Conservation (phyloP, 2,797 vertebrate species). For the Dicrostonyx torquatus region DNA sequence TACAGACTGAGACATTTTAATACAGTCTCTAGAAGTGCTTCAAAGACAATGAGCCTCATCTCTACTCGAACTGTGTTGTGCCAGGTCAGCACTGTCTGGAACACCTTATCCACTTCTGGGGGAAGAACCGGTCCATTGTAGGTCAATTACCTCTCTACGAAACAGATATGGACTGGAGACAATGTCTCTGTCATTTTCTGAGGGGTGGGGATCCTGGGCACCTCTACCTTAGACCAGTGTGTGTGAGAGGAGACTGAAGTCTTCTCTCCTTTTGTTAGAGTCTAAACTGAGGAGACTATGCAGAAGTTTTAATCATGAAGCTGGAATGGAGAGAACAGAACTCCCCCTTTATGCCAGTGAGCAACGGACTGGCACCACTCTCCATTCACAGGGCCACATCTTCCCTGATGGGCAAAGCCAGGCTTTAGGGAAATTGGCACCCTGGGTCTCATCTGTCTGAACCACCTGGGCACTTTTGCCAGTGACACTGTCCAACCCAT, state of each 20-base stretch:
- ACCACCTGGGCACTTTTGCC: neutral
- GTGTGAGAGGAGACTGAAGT: neutral
- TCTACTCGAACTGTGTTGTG: neutral
- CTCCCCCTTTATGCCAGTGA: too few species aligned
- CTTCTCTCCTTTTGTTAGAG: neutral
- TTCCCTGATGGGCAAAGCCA: neutral
- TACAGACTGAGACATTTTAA: neutral
- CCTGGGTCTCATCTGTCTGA: neutral
- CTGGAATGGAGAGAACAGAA: neutral
- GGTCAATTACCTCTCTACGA: neutral
- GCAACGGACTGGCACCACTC: neutral
- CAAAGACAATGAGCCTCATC: neutral
- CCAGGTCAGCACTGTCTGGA: neutral
- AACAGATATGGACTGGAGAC: neutral
- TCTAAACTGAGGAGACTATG: neutral
- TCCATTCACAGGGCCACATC: accelerated
- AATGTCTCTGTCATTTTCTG: neutral
- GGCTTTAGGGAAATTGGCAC: neutral
- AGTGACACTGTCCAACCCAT: neutral
- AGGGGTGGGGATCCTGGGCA: neutral
- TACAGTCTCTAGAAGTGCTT: neutral
- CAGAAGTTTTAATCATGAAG: neutral
- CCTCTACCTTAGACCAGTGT: neutral
- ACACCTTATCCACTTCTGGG: neutral
- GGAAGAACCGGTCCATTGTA: neutral